phyloP scores from a whole-genome alignment of 2,113 vertebrate species.

The Bathybates hornii region DNA sequence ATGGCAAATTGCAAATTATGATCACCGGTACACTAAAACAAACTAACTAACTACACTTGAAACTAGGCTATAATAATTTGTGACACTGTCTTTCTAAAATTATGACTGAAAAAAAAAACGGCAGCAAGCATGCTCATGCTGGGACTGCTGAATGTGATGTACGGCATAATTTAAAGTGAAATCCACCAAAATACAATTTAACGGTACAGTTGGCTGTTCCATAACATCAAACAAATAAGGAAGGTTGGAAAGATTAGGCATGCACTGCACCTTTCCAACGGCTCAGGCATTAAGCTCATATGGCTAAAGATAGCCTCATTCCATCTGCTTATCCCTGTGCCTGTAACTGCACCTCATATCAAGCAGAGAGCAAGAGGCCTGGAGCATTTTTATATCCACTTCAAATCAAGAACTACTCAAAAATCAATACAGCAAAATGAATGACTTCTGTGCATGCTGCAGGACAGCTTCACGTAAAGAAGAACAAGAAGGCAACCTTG shows the following conservation, averaged over 20 bases:
- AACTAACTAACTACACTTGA: background rate
- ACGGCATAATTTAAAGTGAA: background rate
- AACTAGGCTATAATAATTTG: background rate
- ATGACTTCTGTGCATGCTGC: background rate
- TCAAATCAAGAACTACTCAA: background rate
- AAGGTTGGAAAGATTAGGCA: background rate
- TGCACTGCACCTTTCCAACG: constrained; percentile 8
- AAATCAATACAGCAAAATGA: background rate
- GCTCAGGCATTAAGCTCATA: constrained; percentile 58
- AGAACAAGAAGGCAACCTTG: background rate
- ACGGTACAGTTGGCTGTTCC: background rate
- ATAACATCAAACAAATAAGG: background rate
- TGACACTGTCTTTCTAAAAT: background rate
- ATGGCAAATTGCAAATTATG: background rate
- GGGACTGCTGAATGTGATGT: background rate
- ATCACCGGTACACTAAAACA: background rate
- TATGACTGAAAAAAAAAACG: fast-evolving
- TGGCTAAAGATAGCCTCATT: constrained; percentile 68
- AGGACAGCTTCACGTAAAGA: background rate
- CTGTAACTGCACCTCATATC: constrained; percentile 4
- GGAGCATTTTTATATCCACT: background rate
- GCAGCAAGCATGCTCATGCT: too few species aligned
- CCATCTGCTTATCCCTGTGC: constrained; percentile 64
- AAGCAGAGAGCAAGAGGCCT: background rate
- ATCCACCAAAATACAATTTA: background rate